Conservation (phyloP, 2,113 vertebrate species). For the Prionailurus bengalensis region DNA sequence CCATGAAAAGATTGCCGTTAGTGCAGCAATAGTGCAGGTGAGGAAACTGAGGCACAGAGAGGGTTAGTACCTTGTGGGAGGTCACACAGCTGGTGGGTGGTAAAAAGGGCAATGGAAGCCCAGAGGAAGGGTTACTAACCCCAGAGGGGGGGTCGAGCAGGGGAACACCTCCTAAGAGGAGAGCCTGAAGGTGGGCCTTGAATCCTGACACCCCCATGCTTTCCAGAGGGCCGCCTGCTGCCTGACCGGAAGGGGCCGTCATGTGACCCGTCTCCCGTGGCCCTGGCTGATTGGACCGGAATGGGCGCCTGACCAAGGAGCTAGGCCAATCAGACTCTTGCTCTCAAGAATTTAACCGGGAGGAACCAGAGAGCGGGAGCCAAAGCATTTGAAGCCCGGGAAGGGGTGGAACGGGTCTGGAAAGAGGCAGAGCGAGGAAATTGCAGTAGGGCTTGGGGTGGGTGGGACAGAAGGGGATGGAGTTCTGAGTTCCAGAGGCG, state of each 20-base stretch:
- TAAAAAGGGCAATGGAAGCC: neutral
- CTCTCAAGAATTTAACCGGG: neutral
- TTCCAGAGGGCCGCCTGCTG: neutral
- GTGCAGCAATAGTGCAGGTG: neutral
- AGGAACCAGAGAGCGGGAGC: fast-evolving
- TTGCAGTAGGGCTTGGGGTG: fast-evolving
- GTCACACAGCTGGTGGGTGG: neutral
- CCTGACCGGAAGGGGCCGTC: neutral
- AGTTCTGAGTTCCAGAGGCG: neutral
- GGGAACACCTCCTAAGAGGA: fast-evolving
- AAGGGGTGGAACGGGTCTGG: fast-evolving
- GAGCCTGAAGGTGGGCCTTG: neutral
- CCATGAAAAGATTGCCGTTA: fast-evolving
- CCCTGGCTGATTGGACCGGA: neutral
- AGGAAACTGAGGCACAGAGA: neutral
- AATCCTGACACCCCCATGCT: fast-evolving
- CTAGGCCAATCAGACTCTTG: neutral
- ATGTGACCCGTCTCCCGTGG: neutral
- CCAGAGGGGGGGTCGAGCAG: no score
- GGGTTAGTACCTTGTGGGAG: neutral
- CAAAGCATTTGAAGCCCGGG: fast-evolving
- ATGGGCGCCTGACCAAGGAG: neutral
- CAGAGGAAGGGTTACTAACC: neutral
- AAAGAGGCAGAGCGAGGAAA: neutral
- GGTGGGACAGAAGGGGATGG: fast-evolving